These are phyloP conservation scores for Diorhabda elongata DNA, from an alignment of 1,140 invertebrate species.

Conservation along the genomic window DNA sequence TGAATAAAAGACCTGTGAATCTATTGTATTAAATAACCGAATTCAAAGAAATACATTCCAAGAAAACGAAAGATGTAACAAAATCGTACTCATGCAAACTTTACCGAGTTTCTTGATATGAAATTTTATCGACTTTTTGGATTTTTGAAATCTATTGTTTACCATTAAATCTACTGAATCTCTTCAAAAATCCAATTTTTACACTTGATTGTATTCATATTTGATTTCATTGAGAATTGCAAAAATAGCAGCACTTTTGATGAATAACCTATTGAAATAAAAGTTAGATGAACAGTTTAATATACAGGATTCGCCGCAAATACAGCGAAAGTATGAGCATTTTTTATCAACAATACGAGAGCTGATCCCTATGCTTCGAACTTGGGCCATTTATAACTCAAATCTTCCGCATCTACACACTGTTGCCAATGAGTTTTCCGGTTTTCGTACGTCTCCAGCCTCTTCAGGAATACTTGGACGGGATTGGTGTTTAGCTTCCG, in stretches of 20 bases:
- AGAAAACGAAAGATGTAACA: neutral
- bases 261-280: neutral
- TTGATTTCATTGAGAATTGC: neutral
- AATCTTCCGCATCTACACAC: too few species aligned
- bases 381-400: too few species aligned
- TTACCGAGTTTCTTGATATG: neutral
- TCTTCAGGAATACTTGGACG: too few species aligned
- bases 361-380: too few species aligned
- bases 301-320: too few species aligned
- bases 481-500: too few species aligned
- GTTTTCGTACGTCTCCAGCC: too few species aligned
- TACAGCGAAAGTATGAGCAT: too few species aligned
- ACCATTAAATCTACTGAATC: neutral
- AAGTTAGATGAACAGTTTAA: neutral
- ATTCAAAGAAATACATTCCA: neutral
- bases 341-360: too few species aligned
- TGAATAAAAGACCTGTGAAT: constrained; percentile 1
- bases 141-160: neutral
- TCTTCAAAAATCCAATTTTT: neutral
- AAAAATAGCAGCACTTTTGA: neutral
- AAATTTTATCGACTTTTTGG: neutral
- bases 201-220: neutral
- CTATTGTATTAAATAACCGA: neutral
- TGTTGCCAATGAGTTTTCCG: too few species aligned
- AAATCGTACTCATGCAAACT: neutral